Evolutionary conservation across 2,888 invertebrate genomes (phyloP), one percentile per base, ranked within the genome.

Genomic region (Chorisops tibialis): DNA sequence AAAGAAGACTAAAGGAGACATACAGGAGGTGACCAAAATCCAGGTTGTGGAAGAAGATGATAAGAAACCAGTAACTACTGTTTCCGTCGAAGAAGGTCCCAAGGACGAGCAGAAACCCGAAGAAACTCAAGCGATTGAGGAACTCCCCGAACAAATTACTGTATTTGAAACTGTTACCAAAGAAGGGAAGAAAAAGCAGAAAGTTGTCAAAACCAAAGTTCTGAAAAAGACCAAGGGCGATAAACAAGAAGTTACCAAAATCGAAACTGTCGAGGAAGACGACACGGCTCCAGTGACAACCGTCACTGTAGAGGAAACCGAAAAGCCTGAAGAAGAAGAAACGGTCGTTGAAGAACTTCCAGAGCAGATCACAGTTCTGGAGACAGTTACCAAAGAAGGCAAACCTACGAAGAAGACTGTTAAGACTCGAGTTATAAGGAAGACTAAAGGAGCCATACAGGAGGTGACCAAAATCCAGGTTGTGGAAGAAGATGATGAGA

Each of bases 1-100:
- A 47, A 75, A 71, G 63, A 76, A 74, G 69, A 70, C 69, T 1
- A 75, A 68, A 65, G 79, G 74, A 50, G 64, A 67, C 48, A 75
- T 74, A 69, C 69, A 75, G 48, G 75, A 79, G 67, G 68, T 75
- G 11, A 78, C 76, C 0, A 73, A 76, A 70, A 75, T 78, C 48
- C 67, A 75, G 35, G 77, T 77, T 2, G 70, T 77, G 11, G 71
- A 72, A 66, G 74, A 77, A 69, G 78, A 76, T 64, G 76, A 71
- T 7, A 71, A 75, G 61, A 68, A 72, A 63, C 78, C 79, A 2
- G 68, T 74, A 65, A 76, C 73, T 2, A 74, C 72, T 0, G 68
- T 70, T 2, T 68, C 69, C 4, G 54, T 67, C 62, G 61, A 68
- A 64, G 74, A 79, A 69, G 56, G 72, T 69, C 19, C 48, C 35